Evolutionary conservation across 2,113 vertebrate species (phyloP), one percentile per base, ranked within the genome.

Genomic region (Chionis minor): DNA sequence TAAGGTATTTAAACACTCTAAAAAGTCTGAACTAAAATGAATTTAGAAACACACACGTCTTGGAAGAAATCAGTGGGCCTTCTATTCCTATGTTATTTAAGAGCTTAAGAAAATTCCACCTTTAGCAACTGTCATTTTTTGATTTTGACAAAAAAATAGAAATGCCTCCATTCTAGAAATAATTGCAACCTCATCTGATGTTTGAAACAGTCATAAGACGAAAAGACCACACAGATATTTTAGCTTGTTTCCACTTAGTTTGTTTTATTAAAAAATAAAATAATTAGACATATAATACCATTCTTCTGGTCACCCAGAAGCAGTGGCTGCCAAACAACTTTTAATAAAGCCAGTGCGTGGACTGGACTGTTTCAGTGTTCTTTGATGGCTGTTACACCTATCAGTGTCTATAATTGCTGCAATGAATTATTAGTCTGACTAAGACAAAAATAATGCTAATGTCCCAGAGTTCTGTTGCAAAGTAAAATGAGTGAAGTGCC

Each of bases 401-500:
- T 91, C 83, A 90, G 40, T 73, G 47, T 35, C 55, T 90, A 33
- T 28, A 93, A 66, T 7, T 96, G 44, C 62, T 92, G 70, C 22
- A 96, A 92, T 81, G 90, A 96, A 71, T 96, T 97, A 90, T 79
- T 81, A 96, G 71, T 74, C 65, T 52, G 75, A 93, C 45, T 35
- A 94, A 96, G 83, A 94, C 65, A 94, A 96, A 97, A 97, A 73
- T 74, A 91, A 94, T 66, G 35, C 44, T 94, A 97, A 94, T 85
- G 58, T 93, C 90, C 75, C 84, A 95, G 90, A 97, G 74, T 96
- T 97, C 85, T 96, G 23, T 87, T 90, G 80, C 84, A 92, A 95
- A 94, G 45, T 91, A 66, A 97, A 97, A 90, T 92, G 86, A 96
- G 77, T 92, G 96, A 97, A 95, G 71, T 97, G 86, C 27, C 58